Evolutionary conservation across 1,140 invertebrate species (phyloP), one percentile per base, ranked within the genome.

Genomic region (Trinorchestia longiramus): DNA sequence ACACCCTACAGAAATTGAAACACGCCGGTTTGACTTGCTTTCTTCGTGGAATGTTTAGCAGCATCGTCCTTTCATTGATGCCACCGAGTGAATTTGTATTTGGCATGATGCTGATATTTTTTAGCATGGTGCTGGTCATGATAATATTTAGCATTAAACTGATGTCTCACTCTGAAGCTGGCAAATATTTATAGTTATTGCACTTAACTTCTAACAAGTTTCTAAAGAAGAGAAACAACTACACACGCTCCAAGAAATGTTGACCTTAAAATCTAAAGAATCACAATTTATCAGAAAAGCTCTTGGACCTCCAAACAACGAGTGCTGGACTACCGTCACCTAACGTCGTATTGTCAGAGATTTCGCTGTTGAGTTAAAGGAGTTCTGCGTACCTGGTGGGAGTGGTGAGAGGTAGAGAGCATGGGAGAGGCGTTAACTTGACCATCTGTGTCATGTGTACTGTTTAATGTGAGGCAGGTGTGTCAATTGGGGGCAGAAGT

Each of bases 261-360:
- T 17, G 0, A 36, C 43, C 92, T 94, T 94, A 94, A 11, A 40
- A 23, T 45, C 92, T 94, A 94, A 47, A 43, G 44, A 94, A 94
- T 94, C 92, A 94, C 92, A 94, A 94, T 42, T 90, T 94, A 94
- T 94, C 41, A 91, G 88, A 91, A 44, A 44, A 91, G 88, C 88
- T 91, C 88, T 43, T 77, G 62, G 62, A 77, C 62, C 28, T 77
- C 62, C 62, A 36, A 77, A 77, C 62, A 19, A 77, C 28, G 62
- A 77, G 28, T 77, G 28, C 62, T 77, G 62, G 62, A 77, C 62
- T 28, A 28, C 62, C 28, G 62, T 77, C 62, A 36, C 8, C 62
- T 1, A 77, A 36, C 62, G 28, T 77, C 62, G 28, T 28, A 36
- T 77, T 15, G 11, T 77, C 28, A 23, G 11, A 1, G 36, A 28